phyloP scores from a whole-genome alignment of 2,888 invertebrate genomes.

The Allophyes oxyacanthae region DNA sequence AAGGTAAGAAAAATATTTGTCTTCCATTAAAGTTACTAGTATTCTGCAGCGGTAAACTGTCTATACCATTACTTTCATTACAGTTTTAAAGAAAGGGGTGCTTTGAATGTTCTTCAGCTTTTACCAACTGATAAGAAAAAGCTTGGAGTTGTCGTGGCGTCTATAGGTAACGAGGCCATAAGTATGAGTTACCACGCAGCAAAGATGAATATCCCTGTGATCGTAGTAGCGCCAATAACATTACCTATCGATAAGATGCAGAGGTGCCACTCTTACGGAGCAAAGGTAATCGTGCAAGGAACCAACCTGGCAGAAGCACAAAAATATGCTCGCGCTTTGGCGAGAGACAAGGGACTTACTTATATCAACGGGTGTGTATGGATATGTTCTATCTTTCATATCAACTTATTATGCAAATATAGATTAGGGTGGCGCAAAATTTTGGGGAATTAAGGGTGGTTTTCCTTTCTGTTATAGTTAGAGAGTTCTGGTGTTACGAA shows the following conservation, averaged over 20 bases:
- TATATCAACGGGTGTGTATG: constrained; percentile 91
- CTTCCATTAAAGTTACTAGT: background rate
- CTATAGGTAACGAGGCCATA: constrained; percentile 92
- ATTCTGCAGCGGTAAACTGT: no score
- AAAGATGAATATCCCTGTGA: constrained; percentile 89
- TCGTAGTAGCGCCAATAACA: constrained; percentile 91
- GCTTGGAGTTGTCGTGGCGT: constrained; percentile 91
- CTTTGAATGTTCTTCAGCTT: constrained; percentile 90
- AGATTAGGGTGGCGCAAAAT: no score
- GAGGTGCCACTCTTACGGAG: constrained; percentile 90
- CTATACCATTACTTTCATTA: constrained; percentile 23
- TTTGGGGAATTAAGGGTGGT: no score
- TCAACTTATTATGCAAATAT: no score
- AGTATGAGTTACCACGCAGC: constrained; percentile 91
- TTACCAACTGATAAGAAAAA: constrained; percentile 89
- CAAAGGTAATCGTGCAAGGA: constrained; percentile 91
- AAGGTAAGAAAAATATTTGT: constrained; percentile 62
- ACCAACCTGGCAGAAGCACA: constrained; percentile 90
- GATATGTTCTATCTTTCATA: background rate
- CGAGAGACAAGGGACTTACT: constrained; percentile 88
- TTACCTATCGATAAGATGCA: constrained; percentile 92
- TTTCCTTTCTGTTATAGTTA: no score
- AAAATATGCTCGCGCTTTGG: constrained; percentile 89
- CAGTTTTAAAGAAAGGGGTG: constrained; percentile 93
- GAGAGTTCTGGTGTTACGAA: no score